A percentile compares a stretch with the other conserved stretches of the same genome.
Evolutionary conservation across 1,140 invertebrate species (phyloP).

Genomic region (Eubasilissa regina): DNA sequence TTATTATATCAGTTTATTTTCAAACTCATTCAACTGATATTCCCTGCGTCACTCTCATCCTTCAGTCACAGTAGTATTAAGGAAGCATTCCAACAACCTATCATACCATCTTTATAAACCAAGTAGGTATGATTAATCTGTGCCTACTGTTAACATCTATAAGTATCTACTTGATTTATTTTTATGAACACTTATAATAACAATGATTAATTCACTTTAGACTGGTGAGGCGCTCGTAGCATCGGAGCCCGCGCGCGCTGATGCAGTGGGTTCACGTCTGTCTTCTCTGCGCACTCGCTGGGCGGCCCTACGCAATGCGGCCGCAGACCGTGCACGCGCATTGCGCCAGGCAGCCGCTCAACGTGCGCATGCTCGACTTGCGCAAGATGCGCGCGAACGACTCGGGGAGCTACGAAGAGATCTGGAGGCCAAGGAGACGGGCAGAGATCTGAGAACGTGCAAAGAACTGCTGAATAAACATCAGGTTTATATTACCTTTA

Average conservation of each 20-base stretch:
- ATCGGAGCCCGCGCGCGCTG: constrained; percentile 64
- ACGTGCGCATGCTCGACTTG: constrained; percentile 81
- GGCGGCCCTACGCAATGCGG: constrained; percentile 64
- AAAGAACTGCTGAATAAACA: constrained; percentile 92
- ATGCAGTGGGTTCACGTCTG: constrained; percentile 62
- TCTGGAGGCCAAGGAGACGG: constrained; percentile 86
- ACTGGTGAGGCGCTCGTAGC: constrained; percentile 68
- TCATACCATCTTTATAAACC: too few relatives aligned
- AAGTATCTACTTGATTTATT: too few relatives aligned
- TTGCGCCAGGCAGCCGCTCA: constrained; percentile 83
- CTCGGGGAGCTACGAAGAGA: constrained; percentile 84
- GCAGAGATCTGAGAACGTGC: constrained; percentile 89
- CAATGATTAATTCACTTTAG: constrained; percentile 56
- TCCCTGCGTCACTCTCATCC: too few relatives aligned
- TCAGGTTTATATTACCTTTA: constrained; percentile 67
- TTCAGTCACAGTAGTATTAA: too few relatives aligned
- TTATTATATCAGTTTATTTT: too few relatives aligned
- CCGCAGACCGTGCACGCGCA: constrained; percentile 46
- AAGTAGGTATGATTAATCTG: too few relatives aligned
- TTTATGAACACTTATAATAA: neutral
- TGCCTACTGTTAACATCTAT: too few relatives aligned
- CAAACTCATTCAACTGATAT: too few relatives aligned
- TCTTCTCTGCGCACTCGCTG: constrained; percentile 62
- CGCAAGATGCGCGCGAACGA: constrained; percentile 87
- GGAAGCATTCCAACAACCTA: too few relatives aligned